Evolutionary conservation across 2,113 vertebrate genomes (phyloP), one percentile per base, ranked within the genome.

Genomic region (Nycticorax nycticorax): DNA sequence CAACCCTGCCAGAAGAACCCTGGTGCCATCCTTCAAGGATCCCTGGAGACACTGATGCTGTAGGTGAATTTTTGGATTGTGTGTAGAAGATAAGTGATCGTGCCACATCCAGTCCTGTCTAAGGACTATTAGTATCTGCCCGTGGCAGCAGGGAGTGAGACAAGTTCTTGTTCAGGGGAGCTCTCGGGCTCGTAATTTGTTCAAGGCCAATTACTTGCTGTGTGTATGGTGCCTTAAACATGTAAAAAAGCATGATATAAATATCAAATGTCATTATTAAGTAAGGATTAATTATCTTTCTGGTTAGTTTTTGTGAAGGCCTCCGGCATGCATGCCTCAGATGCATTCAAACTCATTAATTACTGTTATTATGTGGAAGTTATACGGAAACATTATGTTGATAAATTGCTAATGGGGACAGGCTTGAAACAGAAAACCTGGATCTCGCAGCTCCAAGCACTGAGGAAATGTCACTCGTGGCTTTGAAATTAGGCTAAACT

Each of bases 211-310:
- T 92, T 95, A 74, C 53, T 87, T 92, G 41, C 81, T 62, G 26
- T 39, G 53, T 79, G 56, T 50, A n/a, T 5, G 7, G 48, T 77
- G 63, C 73, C 69, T 85, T 71, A 35, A 93, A 92, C 78, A n/a
- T 41, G 39, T 35, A 50, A 87, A 87, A 93, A 50, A 52, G 9
- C 63, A 62, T 56, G 68, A 52, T 68, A 68, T 75, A 72, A 88
- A 85, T 85, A 95, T 91, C 73, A 94, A 80, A 86, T 94, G 60
- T 85, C 59, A 21, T 95, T 57, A 96, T 75, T 91, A 89, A 95
- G 64, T 23, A 33, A 89, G 89, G 74, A 85, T 95, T 96, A 95
- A 91, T 97, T 97, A 81, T 72, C 82, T 77, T 93, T 74, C 68
- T 77, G 75, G 50, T 72, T 83, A 71, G 6, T 78, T 95, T 87